Evolutionary conservation across 2,113 vertebrate species (phyloP).

Genomic region (Murina feae): DNA sequence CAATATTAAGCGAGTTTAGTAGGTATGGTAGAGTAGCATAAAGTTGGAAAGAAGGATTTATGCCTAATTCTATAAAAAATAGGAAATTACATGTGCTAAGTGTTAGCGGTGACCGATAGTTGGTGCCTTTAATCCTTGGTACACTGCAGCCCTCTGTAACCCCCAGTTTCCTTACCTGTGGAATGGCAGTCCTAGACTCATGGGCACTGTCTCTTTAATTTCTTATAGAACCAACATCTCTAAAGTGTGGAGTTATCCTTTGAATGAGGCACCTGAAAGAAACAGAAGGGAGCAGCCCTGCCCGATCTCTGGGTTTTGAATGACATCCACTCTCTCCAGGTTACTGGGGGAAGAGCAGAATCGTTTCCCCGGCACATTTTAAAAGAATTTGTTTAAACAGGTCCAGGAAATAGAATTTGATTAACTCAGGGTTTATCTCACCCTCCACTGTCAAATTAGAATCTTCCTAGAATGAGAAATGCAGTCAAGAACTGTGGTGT

Average conservation of each 20-base stretch:
- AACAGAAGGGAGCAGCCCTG: not conserved
- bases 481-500: not conserved
- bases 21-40: not conserved
- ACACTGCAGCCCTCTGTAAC: not conserved
- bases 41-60: not conserved
- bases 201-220: not conserved
- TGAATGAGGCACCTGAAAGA: not conserved
- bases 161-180: not conserved
- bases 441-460: conserved; percentile 45
- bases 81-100: not conserved
- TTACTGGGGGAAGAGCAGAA: not conserved
- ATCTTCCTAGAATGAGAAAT: conserved; percentile 2
- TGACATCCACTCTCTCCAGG: not conserved
- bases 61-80: not conserved
- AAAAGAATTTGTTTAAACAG: conserved; percentile 40
- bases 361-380: conserved; percentile 21
- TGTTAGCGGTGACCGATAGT: no score
- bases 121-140: accelerated
- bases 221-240: not conserved
- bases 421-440: conserved; percentile 42
- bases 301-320: not conserved
- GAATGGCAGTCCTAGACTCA: accelerated
- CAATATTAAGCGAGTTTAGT: not conserved
- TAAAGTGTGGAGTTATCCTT: not conserved
- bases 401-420: conserved; percentile 44